Conservation (phyloP, 1,140 invertebrate genomes). For the Drosophila ananassae region DNA sequence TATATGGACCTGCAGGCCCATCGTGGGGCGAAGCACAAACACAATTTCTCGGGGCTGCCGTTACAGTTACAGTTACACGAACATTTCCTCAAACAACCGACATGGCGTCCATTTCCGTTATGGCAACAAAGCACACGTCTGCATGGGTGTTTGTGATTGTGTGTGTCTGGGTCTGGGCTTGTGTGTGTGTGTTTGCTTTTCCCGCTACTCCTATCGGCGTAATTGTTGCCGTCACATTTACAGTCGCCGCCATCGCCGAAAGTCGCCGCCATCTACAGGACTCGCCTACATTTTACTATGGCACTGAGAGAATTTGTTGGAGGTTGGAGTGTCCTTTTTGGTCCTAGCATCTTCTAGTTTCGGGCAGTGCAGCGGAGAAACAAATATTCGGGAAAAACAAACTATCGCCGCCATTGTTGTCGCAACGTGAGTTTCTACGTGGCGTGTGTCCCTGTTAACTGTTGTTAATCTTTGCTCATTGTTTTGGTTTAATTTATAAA, state of each 20-base stretch:
- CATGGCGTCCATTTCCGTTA: conserved; percentile 80
- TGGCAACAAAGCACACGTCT: conserved; percentile 55
- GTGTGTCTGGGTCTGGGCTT: background rate
- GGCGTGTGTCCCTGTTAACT: conserved; percentile 43
- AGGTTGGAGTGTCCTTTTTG: background rate
- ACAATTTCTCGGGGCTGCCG: conserved; percentile 40
- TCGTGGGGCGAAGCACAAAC: background rate
- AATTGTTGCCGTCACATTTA: conserved; percentile 51
- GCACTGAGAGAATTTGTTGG: conserved; percentile 11
- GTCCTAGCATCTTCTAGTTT: background rate
- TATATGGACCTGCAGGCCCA: conserved; percentile 18
- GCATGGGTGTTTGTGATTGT: background rate
- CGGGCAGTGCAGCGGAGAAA: conserved; percentile 2
- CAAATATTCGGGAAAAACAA: conserved; percentile 12
- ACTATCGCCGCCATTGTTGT: conserved; percentile 58
- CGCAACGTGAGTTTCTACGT: conserved; percentile 32
- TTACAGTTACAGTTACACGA: conserved; percentile 69
- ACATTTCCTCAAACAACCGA: conserved; percentile 78
- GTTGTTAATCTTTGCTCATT: conserved; percentile 78
- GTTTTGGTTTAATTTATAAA: conserved; percentile 82
- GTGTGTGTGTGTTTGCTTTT: conserved; percentile 32
- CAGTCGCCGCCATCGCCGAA: conserved; percentile 37
- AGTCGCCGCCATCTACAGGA: conserved; percentile 41
- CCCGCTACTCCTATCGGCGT: conserved; percentile 27
- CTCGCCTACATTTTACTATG: conserved; percentile 64